phyloP scores from a whole-genome alignment of 2,888 invertebrate genomes.

The Artemia sp. region DNA sequence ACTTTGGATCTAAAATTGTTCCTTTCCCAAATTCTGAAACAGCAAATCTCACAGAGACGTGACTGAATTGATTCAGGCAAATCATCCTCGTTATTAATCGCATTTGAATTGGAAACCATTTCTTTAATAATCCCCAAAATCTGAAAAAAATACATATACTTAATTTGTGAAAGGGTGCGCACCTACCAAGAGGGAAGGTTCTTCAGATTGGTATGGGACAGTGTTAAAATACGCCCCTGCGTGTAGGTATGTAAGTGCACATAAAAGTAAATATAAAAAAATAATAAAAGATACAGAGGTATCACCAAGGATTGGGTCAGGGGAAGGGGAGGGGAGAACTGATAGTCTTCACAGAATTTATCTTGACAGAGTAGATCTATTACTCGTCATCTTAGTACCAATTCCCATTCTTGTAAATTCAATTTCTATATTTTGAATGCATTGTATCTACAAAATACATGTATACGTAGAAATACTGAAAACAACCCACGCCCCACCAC shows the following conservation, averaged over 20 bases:
- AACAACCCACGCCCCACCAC: no score
- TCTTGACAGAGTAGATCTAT: no score
- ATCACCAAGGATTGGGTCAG: not conserved
- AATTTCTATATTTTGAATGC: no score
- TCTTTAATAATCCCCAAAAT: not conserved
- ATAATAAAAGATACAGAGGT: not conserved
- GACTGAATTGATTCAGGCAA: not conserved
- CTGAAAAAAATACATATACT: not conserved
- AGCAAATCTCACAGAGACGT: not conserved
- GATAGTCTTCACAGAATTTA: not conserved
- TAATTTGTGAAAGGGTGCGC: not conserved
- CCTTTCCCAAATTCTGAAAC: conserved; percentile 4
- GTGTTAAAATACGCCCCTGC: no score
- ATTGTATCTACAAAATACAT: no score
- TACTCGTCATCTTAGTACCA: no score
- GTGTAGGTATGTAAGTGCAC: no score
- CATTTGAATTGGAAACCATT: not conserved
- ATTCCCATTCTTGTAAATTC: no score
- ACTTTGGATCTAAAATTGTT: not conserved
- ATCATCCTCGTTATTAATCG: not conserved
- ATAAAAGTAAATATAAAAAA: no score
- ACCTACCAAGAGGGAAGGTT: not conserved
- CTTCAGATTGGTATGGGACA: no score
- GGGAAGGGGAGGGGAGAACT: not conserved
- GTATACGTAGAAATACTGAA: no score